Evolutionary conservation across 2,888 invertebrate genomes (phyloP).

Genomic region (Cyclophora albipunctata): DNA sequence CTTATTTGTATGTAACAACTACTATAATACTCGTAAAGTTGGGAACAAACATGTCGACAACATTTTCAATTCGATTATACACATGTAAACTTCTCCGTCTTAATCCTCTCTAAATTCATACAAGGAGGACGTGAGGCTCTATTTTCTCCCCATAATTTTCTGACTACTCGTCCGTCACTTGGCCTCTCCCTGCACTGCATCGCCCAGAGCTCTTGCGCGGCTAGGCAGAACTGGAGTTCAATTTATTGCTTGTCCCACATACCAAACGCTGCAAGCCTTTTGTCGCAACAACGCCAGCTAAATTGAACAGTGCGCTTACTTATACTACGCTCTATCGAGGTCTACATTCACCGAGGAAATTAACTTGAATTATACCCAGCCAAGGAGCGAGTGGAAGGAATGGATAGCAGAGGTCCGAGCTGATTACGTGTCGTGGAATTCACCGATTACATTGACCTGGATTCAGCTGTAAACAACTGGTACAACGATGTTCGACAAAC

Average conservation of each 20-base stretch:
- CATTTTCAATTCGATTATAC: too few relatives aligned
- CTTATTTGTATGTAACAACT: too few relatives aligned
- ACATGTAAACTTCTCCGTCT: not conserved
- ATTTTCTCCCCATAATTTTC: too few relatives aligned
- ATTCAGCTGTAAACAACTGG: conserved; percentile 17
- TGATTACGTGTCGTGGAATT: conserved; percentile 8
- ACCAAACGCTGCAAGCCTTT: conserved; percentile 5
- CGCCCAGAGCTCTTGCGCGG: conserved; percentile 13
- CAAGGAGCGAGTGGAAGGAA: too few relatives aligned
- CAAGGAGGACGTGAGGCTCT: too few relatives aligned
- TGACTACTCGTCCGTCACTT: not conserved
- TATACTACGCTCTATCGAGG: too few relatives aligned
- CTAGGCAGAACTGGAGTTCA: conserved; percentile 7
- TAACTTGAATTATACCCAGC: too few relatives aligned
- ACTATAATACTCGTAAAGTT: too few relatives aligned
- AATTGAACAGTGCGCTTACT: not conserved
- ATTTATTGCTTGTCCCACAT: conserved; percentile 15
- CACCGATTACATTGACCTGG: conserved; percentile 21
- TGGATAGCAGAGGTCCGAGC: too few relatives aligned
- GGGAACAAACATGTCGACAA: too few relatives aligned
- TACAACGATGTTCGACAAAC: conserved; percentile 12
- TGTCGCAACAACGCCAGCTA: not conserved
- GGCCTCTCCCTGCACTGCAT: conserved; percentile 2
- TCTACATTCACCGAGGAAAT: too few relatives aligned
- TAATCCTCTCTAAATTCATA: too few relatives aligned